Percentiles rank a stretch among this genome's conserved stretches.
Evolutionary conservation across 2,113 vertebrate genomes (phyloP).

Genomic region (Alaudala cheleensis): DNA sequence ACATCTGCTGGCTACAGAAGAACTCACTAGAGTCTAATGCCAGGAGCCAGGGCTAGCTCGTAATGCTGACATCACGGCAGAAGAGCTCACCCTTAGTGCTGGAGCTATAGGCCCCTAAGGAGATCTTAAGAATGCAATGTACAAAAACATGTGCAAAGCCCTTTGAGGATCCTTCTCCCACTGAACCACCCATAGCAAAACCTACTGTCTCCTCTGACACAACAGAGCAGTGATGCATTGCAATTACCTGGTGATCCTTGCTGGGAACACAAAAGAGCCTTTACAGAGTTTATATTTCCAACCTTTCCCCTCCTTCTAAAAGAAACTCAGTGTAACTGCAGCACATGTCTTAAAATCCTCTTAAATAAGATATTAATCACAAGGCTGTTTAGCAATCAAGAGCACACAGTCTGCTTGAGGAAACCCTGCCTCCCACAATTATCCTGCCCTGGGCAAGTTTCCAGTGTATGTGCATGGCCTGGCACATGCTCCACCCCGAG

Average conservation of each 20-base stretch:
- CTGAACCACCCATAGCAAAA: background rate
- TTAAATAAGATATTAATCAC: slow-evolving; percentile 49
- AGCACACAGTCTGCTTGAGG: accelerated
- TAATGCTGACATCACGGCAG: background rate
- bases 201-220: background rate
- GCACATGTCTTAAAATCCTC: slow-evolving; percentile 42
- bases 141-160: background rate
- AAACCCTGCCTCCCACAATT: background rate
- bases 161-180: background rate
- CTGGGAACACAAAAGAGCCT: background rate
- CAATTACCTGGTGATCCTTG: background rate
- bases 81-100: background rate
- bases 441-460: slow-evolving; percentile 16
- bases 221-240: background rate
- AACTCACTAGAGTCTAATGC: background rate
- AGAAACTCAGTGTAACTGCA: background rate
- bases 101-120: background rate
- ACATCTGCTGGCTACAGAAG: background rate
- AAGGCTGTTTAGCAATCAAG: slow-evolving; percentile 11
- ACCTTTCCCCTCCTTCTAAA: slow-evolving; percentile 4
- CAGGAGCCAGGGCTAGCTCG: background rate
- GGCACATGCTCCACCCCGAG: background rate
- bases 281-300: background rate
- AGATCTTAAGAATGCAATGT: background rate
- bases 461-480: background rate